Evolutionary conservation across 2,888 invertebrate species (phyloP).

Genomic region (Cephus pulcher): DNA sequence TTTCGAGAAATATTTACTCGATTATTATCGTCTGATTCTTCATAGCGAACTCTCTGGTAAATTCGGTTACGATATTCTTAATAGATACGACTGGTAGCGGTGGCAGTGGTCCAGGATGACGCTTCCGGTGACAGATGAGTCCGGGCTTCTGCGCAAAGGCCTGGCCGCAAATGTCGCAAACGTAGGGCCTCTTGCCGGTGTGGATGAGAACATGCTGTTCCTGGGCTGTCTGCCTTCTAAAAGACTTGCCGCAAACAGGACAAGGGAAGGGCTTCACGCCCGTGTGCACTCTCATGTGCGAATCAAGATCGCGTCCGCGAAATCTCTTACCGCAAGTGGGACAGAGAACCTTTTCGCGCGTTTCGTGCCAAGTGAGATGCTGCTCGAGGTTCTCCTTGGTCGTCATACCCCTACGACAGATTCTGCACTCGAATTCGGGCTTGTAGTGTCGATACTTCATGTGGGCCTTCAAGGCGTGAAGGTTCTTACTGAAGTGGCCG

Average conservation of each 20-base stretch:
- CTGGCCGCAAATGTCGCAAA: slow-evolving; percentile 52
- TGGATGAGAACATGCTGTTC: slow-evolving; percentile 52
- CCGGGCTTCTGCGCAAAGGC: slow-evolving; percentile 52
- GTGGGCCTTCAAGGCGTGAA: slow-evolving; percentile 49
- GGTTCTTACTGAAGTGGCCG: slow-evolving; percentile 47
- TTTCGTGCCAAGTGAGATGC: slow-evolving; percentile 49
- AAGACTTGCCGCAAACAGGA: slow-evolving; percentile 47
- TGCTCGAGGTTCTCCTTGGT: slow-evolving; percentile 45
- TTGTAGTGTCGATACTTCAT: slow-evolving; percentile 50
- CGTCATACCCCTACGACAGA: slow-evolving; percentile 50
- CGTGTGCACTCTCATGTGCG: slow-evolving; percentile 54
- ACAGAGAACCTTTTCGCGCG: slow-evolving; percentile 47
- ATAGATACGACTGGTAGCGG: slow-evolving; percentile 48
- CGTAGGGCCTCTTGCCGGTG: slow-evolving; percentile 48
- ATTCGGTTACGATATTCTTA: slow-evolving; percentile 46
- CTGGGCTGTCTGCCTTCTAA: slow-evolving; percentile 43
- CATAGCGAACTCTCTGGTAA: slow-evolving; percentile 43
- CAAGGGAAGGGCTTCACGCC: slow-evolving; percentile 52
- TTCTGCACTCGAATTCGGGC: slow-evolving; percentile 42
- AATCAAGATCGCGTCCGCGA: slow-evolving; percentile 46
- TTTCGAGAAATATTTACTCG: slow-evolving; percentile 1
- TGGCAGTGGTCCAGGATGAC: slow-evolving; percentile 48
- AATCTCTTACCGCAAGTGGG: slow-evolving; percentile 51
- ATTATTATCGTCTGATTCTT: slow-evolving; percentile 24
- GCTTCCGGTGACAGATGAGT: slow-evolving; percentile 47